Evolutionary conservation across 2,888 invertebrate genomes (phyloP), one percentile per base, ranked within the genome.

Genomic region (Micoletzkya japonica): DNA sequence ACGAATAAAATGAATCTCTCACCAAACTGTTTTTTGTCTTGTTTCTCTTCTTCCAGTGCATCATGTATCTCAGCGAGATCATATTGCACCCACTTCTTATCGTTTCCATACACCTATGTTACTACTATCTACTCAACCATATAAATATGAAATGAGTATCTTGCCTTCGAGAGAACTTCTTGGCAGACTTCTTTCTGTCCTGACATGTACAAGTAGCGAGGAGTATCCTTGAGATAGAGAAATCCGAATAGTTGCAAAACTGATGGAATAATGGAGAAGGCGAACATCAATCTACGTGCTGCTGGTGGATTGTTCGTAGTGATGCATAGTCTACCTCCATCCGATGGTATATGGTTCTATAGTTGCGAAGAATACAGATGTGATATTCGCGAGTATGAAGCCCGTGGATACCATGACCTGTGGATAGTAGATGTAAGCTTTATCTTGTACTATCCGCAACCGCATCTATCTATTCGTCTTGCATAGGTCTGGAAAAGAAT

Each of bases 381-480:
- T 73, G 4, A 89, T 79, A 74, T 88, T 87, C n/a, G 89, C 88
- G 3, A 88, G 76, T 74, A 88, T 87, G 83, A 89, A 88, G 28
- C 89, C 89, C n/a, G 87, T 87, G 4, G 89, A 88, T 73, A 89
- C 87, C 80, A 88, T 88, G 32, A 88, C 75, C 63, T 86, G n/a
- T n/a, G n/a, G n/a, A n/a, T n/a, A n/a, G n/a, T n/a, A n/a, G n/a
- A n/a, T n/a, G n/a, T n/a, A n/a, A n/a, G n/a, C n/a, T n/a, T n/a
- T n/a, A n/a, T n/a, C n/a, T n/a, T n/a, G n/a, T n/a, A n/a, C n/a
- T n/a, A n/a, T n/a, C n/a, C n/a, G n/a, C n/a, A n/a, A n/a, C n/a
- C n/a, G n/a, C n/a, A n/a, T 20, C 6, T 6, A 52, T 7, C n/a
- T 24, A n/a, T 20, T 17, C 10, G 10, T 6, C 24, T n/a, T 20